phyloP scores from a whole-genome alignment of 2,113 vertebrate species.

The Trinectes maculatus region DNA sequence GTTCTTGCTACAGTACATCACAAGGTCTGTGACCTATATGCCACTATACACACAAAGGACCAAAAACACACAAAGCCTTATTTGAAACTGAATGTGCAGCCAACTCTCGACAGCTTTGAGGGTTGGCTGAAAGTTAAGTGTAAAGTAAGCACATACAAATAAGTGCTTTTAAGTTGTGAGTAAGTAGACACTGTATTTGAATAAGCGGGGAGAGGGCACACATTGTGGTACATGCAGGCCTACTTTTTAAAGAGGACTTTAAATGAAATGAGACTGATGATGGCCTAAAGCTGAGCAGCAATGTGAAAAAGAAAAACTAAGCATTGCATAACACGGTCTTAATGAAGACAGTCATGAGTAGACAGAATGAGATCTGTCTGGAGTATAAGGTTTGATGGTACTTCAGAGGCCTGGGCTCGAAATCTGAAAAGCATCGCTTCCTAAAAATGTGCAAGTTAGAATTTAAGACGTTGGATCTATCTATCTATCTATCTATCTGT shows the following conservation, averaged over 20 bases:
- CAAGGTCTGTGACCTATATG: background rate
- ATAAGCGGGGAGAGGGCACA: background rate
- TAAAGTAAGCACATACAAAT: background rate
- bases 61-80: background rate
- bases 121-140: background rate
- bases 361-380: background rate
- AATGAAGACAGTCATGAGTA: background rate
- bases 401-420: background rate
- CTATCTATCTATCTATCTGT: no score
- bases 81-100: background rate
- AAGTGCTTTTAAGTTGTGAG: background rate
- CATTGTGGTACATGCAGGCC: background rate
- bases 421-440: background rate
- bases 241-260: background rate
- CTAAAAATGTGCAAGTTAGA: background rate
- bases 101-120: background rate
- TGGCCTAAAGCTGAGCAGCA: background rate
- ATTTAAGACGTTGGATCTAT: no score
- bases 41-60: background rate
- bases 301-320: background rate
- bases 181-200: background rate
- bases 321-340: background rate
- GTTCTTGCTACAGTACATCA: background rate
- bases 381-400: background rate
- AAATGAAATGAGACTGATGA: background rate